Base-by-base conservation (phyloP, 2,113 vertebrate species). In the Monarcha castaneiventris region DNA sequence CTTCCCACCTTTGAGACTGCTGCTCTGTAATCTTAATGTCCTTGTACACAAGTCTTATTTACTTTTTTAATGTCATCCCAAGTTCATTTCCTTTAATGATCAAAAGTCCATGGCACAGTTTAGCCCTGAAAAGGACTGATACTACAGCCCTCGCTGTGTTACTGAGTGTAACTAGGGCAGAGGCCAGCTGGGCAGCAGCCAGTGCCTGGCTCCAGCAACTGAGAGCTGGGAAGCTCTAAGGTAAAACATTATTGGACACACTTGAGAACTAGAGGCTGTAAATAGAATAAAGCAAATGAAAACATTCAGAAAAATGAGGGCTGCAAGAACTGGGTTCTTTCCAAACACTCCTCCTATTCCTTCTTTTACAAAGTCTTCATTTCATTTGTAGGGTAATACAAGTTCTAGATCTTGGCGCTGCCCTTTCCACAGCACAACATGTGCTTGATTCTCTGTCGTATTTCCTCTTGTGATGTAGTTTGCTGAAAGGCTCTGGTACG, bases 21-120 rank as follows among this genome's bases (percentile, higher is more conserved):
- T 58, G 71, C 84, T 77, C 76, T 73, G 63, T 72, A 55, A 87
- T 54, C 81, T 82, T n/a, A 73, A 56, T 46, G 64, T 33, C 63
- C 67, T 88, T 73, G 43, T 71, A 73, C 59, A 22, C 67, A 22
- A 66, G 39, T 13, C 67, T 90, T 80, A 39, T 74, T 91, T 83
- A 59, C 64, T 89, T 84, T 76, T 89, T 84, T 63, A 26, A 72
- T 46, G 73, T 35, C 18, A 48, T 77, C 91, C 73, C 76, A 78
- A 77, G 80, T 90, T 87, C 68, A 62, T 92, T 86, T 97, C 93
- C 92, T 92, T 95, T 90, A 86, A 90, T 59, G 93, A 95, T 77
- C 87, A 90, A 63, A 86, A 90, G 75, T 39, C n/a, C 1, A 3
- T 17, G 55, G 63, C 6, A 22, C 23, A 3, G 64, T 80, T 88